These are phyloP conservation scores for Samia ricini DNA, from an alignment of 1,140 invertebrate genomes.

Conservation along the genomic window DNA sequence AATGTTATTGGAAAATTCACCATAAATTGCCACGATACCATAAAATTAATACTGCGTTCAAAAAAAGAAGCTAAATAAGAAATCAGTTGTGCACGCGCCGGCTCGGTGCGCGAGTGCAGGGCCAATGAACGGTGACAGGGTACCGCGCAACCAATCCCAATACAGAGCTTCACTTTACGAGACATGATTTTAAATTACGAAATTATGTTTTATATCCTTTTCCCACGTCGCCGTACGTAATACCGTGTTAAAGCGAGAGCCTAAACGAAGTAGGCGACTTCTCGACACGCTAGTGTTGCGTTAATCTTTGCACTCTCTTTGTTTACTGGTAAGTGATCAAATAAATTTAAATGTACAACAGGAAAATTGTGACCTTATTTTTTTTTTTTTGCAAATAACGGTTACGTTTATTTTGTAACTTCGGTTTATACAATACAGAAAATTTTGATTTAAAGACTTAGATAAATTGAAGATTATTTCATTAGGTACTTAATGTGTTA, in stretches of 20 bases:
- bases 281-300: constrained; percentile 17
- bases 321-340: constrained; percentile 31
- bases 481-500: no score
- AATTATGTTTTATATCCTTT: constrained; percentile 45
- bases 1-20: neutral
- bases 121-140: constrained; percentile 68
- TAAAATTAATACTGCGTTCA: constrained; percentile 16
- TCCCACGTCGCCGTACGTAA: constrained; percentile 19
- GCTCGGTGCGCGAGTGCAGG: constrained; percentile 39
- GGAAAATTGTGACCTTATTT: neutral
- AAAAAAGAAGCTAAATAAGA: constrained; percentile 42
- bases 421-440: no score
- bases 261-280: constrained; percentile 13
- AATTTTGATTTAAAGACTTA: no score
- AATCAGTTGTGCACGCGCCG: constrained; percentile 54
- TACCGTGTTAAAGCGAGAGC: constrained; percentile 27
- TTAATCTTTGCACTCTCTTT: constrained; percentile 24
- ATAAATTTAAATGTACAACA: constrained; percentile 4
- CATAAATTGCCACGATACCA: neutral
- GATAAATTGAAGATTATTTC: no score
- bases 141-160: constrained; percentile 54
- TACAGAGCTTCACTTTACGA: constrained; percentile 42
- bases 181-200: constrained; percentile 47
- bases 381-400: neutral
- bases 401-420: no score